Evolutionary conservation across 2,888 invertebrate genomes (phyloP), one percentile per base, ranked within the genome.

Genomic region (Hypolimnas misippus): DNA sequence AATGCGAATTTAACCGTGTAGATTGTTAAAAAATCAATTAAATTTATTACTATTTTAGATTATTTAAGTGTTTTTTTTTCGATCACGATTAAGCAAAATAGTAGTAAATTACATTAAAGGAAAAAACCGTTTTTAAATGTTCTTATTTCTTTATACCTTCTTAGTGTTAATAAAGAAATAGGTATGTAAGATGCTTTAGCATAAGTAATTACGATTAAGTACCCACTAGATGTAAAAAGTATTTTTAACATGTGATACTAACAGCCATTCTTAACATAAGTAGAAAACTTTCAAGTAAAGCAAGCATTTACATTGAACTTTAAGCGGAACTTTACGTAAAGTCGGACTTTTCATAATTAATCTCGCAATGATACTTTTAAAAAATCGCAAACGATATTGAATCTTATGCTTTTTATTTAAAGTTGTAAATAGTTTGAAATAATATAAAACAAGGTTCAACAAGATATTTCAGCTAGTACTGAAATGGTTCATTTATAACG

Each of bases 301-400:
- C 44, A 46, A 46, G 44, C 19, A 14, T 52, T 52, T 44, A 44
- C 50, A 57, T 51, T 51, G 14, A 49, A 40, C 29, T 58, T 42
- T 31, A 51, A 51, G 44, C 19, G 19, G 44, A 19, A 21, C 12
- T 21, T 42, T 46, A 21, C n/a, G 21, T 46, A 12, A 21, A 19
- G 16, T 42, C 29, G 42, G 44, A 31, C 52, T 58, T 58, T 58
- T 33, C 17, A 50, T 52, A 58, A 51, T 58, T 58, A 58, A 58
- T 51, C 42, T 58, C 12, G 19, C 44, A 12, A 44, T 10, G 44
- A 44, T 12, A 44, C 44, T 44, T 46, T 46, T 12, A 46, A 21
- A 2, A 21, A 19, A 3, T 17, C 17, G 7, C 42, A 42, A 10
- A 17, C 42, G 17, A 42, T 10, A 17, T 42, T 42, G 16, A 42